Percentiles rank a stretch among this genome's conserved stretches.
phyloP scores from a whole-genome alignment of 2,888 invertebrate species.

The Amorpha juglandis region DNA sequence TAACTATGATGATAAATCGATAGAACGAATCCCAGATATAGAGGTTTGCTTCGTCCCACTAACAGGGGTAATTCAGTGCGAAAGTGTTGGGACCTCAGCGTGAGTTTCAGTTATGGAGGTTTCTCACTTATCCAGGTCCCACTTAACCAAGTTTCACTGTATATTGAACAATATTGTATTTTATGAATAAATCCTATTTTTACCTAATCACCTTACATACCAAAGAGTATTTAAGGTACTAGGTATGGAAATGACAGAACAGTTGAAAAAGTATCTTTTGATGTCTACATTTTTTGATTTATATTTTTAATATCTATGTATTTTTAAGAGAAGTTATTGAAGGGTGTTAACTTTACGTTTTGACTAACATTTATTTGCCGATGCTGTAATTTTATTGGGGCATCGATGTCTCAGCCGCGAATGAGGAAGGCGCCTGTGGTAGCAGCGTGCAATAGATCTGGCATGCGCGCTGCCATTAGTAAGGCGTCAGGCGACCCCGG shows the following conservation, averaged over 20 bases:
- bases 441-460: constrained; percentile 31
- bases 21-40: no score
- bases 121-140: no score
- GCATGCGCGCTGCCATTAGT: constrained; percentile 34
- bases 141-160: no score
- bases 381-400: constrained; percentile 33
- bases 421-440: constrained; percentile 42
- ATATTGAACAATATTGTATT: neutral
- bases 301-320: constrained; percentile 45
- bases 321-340: constrained; percentile 29
- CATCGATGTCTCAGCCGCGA: constrained; percentile 55
- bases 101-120: no score
- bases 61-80: no score
- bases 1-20: no score
- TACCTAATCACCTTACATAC: constrained; percentile 23
- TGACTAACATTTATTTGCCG: constrained; percentile 33
- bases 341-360: constrained; percentile 33
- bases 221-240: no score
- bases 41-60: no score
- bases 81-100: no score
- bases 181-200: constrained; percentile 11
- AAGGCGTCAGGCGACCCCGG: constrained; percentile 45
- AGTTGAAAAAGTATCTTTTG: constrained; percentile 54
- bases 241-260: no score
- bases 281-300: constrained; percentile 44